Percentiles rank a stretch among this genome's conserved stretches.
These are phyloP conservation scores for Paramisgurnus dabryanus DNA, from an alignment of 2,113 vertebrate genomes.

Conservation along the genomic window DNA sequence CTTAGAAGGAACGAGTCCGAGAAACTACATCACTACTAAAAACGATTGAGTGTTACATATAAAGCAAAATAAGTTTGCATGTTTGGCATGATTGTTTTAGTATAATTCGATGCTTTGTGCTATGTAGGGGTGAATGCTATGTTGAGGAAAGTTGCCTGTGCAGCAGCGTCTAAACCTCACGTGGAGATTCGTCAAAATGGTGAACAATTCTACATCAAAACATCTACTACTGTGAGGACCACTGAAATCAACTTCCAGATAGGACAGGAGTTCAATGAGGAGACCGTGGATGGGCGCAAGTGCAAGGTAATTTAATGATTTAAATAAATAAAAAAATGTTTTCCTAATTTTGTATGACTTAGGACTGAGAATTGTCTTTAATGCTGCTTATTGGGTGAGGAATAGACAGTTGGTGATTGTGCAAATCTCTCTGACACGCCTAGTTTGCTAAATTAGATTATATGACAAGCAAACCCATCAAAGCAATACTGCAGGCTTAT, in stretches of 20 bases:
- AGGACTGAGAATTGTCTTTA: too few relatives aligned
- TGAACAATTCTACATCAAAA: slow-evolving; percentile 97
- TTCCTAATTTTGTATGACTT: too few relatives aligned
- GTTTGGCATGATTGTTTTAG: slow-evolving; percentile 1
- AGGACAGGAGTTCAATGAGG: slow-evolving; percentile 93
- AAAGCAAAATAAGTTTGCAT: neutral
- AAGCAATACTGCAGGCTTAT: slow-evolving; percentile 21
- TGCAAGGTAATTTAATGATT: slow-evolving; percentile 81
- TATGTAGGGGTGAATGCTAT: slow-evolving; percentile 90
- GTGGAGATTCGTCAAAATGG: slow-evolving; percentile 94
- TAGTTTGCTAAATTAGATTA: slow-evolving; percentile 11
- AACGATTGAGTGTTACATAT: neutral
- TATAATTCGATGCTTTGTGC: neutral
- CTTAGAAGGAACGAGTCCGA: too few relatives aligned
- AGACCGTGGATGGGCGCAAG: slow-evolving; percentile 95
- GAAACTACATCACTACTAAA: too few relatives aligned
- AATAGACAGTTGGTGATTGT: neutral
- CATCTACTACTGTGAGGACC: slow-evolving; percentile 93
- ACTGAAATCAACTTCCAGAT: slow-evolving; percentile 94
- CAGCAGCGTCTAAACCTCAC: slow-evolving; percentile 91
- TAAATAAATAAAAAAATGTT: neutral
- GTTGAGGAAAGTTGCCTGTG: slow-evolving; percentile 90
- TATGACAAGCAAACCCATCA: slow-evolving; percentile 1
- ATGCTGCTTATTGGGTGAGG: neutral
- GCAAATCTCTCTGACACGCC: neutral